Conservation (phyloP, 2,113 vertebrate species). For the Apteryx mantelli region DNA sequence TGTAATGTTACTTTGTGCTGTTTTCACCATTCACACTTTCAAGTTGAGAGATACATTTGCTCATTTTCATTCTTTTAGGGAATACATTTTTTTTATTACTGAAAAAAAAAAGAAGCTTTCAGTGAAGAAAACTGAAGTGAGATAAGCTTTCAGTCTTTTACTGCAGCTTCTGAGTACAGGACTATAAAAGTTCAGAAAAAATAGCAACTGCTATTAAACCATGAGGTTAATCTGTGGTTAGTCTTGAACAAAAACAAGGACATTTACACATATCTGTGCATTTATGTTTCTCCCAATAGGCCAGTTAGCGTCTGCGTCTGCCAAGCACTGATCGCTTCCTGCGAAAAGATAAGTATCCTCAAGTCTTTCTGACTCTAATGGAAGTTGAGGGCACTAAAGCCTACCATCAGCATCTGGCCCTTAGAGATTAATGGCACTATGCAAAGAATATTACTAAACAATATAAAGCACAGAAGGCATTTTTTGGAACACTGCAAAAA, state of each 20-base stretch:
- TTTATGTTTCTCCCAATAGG: neutral
- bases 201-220: neutral
- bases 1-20: neutral
- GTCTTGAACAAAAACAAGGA: neutral
- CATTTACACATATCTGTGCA: neutral
- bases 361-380: neutral
- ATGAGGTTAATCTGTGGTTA: neutral
- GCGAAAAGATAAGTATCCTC: neutral
- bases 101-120: neutral
- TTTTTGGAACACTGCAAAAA: conserved; percentile 55
- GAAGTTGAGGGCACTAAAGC: neutral
- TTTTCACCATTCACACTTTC: neutral
- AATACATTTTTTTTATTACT: neutral
- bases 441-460: conserved; percentile 51
- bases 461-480: conserved; percentile 48
- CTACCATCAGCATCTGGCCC: neutral
- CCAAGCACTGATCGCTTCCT: neutral
- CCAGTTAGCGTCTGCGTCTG: conserved; percentile 27
- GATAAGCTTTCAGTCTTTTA: neutral
- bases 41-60: neutral
- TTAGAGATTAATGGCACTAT: conserved; percentile 9
- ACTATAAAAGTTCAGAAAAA: neutral
- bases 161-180: neutral
- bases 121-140: neutral
- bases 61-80: neutral